Conservation (phyloP, 2,113 vertebrate genomes). For the Cyprinodon brontotheroides region DNA sequence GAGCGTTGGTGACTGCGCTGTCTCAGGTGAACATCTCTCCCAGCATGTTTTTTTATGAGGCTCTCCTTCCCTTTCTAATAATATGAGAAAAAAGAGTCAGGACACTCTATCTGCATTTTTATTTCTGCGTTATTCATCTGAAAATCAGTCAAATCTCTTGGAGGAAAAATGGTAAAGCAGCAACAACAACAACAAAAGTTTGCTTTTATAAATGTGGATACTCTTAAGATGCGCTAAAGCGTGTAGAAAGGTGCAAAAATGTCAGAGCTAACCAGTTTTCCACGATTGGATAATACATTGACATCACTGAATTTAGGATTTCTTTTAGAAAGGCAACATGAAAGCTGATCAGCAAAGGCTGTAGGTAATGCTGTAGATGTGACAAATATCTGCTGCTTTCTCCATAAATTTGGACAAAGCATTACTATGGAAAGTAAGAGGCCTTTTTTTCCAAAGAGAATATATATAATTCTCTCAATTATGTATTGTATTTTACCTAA, state of each 20-base stretch:
- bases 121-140: background rate
- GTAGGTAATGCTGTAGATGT: background rate
- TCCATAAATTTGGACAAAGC: background rate
- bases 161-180: background rate
- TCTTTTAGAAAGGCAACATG: background rate
- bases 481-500: too few species aligned
- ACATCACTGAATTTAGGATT: background rate
- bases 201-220: background rate
- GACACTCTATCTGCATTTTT: background rate
- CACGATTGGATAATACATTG: too few species aligned
- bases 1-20: conserved; percentile 60
- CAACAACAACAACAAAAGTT: background rate
- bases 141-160: background rate
- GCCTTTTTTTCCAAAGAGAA: background rate
- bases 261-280: background rate
- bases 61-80: conserved; percentile 64
- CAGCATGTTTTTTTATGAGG: conserved; percentile 73
- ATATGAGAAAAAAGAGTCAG: background rate
- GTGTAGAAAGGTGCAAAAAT: too few species aligned
- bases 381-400: background rate
- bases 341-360: background rate
- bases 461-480: background rate
- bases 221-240: background rate
- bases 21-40: conserved; percentile 77
- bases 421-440: background rate